phyloP scores from a whole-genome alignment of 2,797 vertebrate species.

The Miichthys miiuy region DNA sequence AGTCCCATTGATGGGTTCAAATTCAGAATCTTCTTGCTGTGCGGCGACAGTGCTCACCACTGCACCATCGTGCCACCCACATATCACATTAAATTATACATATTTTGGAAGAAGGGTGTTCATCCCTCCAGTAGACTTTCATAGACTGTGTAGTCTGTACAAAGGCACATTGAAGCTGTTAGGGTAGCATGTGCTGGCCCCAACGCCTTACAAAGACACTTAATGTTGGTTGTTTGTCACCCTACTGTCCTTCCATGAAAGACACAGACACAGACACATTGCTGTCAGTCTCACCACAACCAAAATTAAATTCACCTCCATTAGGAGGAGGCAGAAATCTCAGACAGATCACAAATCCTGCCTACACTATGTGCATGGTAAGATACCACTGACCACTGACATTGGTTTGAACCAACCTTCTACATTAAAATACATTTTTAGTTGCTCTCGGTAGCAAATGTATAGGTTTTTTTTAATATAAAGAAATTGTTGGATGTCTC shows the following conservation, averaged over 20 bases:
- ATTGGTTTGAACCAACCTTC: not conserved
- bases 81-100: too few relatives aligned
- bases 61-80: too few relatives aligned
- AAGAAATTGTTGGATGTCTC: not conserved
- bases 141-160: not conserved
- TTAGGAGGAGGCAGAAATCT: not conserved
- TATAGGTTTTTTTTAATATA: not conserved
- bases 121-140: not conserved
- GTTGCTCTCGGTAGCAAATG: not conserved
- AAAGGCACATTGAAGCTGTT: not conserved
- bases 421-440: not conserved
- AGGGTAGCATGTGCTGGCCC: not conserved
- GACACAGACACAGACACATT: not conserved
- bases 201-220: not conserved
- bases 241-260: constrained; percentile 3
- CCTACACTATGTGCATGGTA: not conserved
- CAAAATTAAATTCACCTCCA: constrained; percentile 1
- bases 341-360: not conserved
- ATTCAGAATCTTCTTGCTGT: too few relatives aligned
- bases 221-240: not conserved
- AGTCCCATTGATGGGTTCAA: too few relatives aligned
- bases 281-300: constrained; percentile 11
- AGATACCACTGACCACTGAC: not conserved
- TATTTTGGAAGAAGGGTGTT: too few relatives aligned
- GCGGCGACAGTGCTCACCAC: too few relatives aligned